phyloP scores from a whole-genome alignment of 2,797 vertebrate genomes.

The Sylvilagus floridanus region DNA sequence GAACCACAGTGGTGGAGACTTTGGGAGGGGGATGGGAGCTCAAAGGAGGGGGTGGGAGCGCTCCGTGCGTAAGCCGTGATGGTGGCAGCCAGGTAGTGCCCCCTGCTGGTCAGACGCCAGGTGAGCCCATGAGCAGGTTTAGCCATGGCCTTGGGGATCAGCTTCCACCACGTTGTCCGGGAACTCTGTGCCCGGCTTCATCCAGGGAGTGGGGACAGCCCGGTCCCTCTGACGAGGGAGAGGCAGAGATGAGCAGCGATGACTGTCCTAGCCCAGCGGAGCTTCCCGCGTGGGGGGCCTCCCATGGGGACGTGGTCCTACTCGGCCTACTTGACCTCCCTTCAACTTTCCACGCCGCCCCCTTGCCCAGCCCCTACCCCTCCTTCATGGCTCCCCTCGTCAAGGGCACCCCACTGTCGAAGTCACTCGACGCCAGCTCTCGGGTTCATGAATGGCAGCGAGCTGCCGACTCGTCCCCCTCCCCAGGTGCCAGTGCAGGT shows the following conservation, averaged over 20 bases:
- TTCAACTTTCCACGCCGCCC: not conserved
- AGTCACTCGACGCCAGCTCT: not conserved
- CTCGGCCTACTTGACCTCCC: rapidly evolving
- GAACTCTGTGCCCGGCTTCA: not conserved
- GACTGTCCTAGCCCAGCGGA: no score
- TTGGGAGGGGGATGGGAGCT: rapidly evolving
- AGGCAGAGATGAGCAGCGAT: not conserved
- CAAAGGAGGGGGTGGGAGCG: rapidly evolving
- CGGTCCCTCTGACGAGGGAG: not conserved
- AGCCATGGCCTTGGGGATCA: not conserved
- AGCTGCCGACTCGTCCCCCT: not conserved
- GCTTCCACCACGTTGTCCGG: not conserved
- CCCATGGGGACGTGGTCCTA: rapidly evolving
- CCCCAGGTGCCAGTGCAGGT: no score
- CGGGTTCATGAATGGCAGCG: rapidly evolving
- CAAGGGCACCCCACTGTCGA: not conserved
- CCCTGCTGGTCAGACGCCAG: no score
- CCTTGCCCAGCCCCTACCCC: no score
- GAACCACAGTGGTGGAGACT: not conserved
- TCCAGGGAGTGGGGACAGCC: not conserved
- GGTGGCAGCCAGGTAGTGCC: not conserved
- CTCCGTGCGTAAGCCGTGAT: rapidly evolving
- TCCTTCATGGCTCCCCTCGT: not conserved
- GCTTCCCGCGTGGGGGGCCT: rapidly evolving
- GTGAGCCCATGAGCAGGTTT: no score